Evolutionary conservation across 2,113 vertebrate species (phyloP), one percentile per base, ranked within the genome.

Genomic region (Triplophysa dalaica): DNA sequence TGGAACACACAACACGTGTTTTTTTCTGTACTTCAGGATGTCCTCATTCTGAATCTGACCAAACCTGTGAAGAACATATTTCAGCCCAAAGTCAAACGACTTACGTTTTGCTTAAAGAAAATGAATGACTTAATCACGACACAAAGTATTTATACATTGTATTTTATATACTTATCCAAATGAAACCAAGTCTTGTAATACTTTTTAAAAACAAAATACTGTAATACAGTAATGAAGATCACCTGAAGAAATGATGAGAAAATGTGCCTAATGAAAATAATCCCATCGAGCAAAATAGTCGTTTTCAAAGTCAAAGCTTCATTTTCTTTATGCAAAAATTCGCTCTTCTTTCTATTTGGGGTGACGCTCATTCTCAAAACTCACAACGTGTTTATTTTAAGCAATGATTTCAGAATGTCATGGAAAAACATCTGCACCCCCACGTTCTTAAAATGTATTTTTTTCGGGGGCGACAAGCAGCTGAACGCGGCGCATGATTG

Each of bases 381-480:
- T 17, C 50, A 19, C 50, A 16, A 13, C 50, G 14, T 19, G 12
- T 41, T 66, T 6, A 4, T 21, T n/a, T 45, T 14, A 33, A 29
- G 33, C 41, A 22, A 54, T 21, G 45, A 48, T 77, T 62, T 43
- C n/a, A 38, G 56, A 54, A 77, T 33, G 60, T 77, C 56, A 82
- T 77, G 58, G 64, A 48, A 29, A 62, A 41, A 50, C 63, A 26
- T 54, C 14, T 24, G 43, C 19, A 48, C 26, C 26, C 68, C 17
- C 38, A 9, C 56, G 11, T 45, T 45, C 61, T 56, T 21, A 58
- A 78, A 43, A 41, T 58, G 80, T 38, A 58, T n/a, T 45, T n/a
- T 45, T 21, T 58, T 76, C 72, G 68, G 16, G 70, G 33, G 75
- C 54, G 21, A 60, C 22, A 19, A 52, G 33, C 1, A 16, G 22